These are phyloP conservation scores for Cichlasoma orientale DNA, from an alignment of 2,797 vertebrate species.

Conservation along the genomic window DNA sequence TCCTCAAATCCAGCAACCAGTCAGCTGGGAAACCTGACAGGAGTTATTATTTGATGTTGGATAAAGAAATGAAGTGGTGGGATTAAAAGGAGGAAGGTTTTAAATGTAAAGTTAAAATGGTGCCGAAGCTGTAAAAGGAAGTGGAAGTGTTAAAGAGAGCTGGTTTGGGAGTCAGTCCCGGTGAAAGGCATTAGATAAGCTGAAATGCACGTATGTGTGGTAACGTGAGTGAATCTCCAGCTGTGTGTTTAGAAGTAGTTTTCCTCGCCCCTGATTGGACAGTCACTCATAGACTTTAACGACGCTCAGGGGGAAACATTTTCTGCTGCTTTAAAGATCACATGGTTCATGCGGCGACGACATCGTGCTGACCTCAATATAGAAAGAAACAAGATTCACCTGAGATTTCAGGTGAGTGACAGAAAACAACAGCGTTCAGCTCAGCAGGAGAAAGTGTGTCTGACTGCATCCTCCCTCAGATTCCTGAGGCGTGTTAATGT, in stretches of 20 bases:
- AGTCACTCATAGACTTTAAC: conserved; percentile 7
- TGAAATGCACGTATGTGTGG: not conserved
- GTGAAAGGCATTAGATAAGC: not conserved
- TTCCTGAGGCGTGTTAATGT: conserved; percentile 8
- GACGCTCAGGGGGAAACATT: not conserved
- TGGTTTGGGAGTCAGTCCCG: too few relatives aligned
- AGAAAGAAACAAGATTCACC: not conserved
- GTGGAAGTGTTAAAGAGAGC: too few relatives aligned
- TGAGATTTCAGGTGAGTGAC: not conserved
- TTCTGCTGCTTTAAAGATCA: not conserved
- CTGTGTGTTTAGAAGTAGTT: not conserved
- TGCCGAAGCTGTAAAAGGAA: too few relatives aligned
- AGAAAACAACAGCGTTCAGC: not conserved
- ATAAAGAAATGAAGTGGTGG: too few relatives aligned
- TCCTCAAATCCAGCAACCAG: too few relatives aligned
- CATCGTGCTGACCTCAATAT: not conserved
- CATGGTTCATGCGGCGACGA: not conserved
- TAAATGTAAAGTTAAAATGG: too few relatives aligned
- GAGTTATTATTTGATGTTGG: too few relatives aligned
- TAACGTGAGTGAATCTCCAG: not conserved
- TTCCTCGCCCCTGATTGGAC: not conserved
- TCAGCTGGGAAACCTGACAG: too few relatives aligned
- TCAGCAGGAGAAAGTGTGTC: not conserved
- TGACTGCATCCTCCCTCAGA: conserved; percentile 6
- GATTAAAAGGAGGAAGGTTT: too few relatives aligned